Evolutionary conservation across 2,797 vertebrate genomes (phyloP), one percentile per base, ranked within the genome.

Genomic region (Chaunax sp.): DNA sequence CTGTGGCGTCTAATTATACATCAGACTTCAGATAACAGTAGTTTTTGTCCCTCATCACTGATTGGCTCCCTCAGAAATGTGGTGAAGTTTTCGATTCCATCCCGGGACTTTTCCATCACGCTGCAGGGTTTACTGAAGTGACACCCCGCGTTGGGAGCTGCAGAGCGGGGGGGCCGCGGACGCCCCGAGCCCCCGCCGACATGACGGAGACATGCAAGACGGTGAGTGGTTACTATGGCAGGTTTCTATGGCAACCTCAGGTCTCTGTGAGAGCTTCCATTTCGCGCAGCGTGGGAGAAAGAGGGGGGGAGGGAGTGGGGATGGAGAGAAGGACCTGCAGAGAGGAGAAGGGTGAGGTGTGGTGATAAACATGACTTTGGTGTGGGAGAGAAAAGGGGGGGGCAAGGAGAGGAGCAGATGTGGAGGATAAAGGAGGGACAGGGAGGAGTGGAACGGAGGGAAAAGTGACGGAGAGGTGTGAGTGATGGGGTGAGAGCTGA

Each of bases 211-310:
- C 80, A 79, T 57, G 72, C 85, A 87, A 90, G 89, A 92, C 91
- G 92, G 91, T 88, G 91, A 90, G 92, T 90, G 89, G 92, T 89
- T 91, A 87, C 87, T 87, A 90, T 90, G 85, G 90, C 91, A 86
- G 85, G 93, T 94, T 92, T 90, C 93, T 83, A 92, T 92, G 89
- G 92, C 89, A 92, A 95, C 92, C 84, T 80, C 81, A 80, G 90
- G 92, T 90, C 90, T 93, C 87, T 75, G 65, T 69, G 82, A 88
- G 88, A 78, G 84, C 89, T 92, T 91, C 89, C 90, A 92, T 93
- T 92, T 93, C 83, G 77, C 87, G 85, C 86, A 85, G 87, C 79
- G 89, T 89, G 90, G 83, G 83, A 87, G 90, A 89, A 76, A 82
- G 69, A 7, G 76, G 65, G 79, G 63, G 64, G 78, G 73, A 67